Conservation (phyloP, 2,888 invertebrate genomes). For the Luperina testacea region DNA sequence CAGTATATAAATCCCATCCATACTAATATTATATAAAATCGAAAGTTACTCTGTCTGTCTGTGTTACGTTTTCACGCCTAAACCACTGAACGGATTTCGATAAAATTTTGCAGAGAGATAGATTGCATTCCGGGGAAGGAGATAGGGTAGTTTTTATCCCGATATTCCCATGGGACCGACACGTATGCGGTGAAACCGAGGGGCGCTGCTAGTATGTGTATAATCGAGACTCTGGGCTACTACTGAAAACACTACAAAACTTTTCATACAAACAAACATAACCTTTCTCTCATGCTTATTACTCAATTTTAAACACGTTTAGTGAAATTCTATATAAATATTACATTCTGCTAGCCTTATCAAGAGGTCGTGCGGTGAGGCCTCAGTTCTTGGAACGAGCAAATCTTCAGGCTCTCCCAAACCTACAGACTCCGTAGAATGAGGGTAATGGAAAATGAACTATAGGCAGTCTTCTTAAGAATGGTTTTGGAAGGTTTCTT, state of each 20-base stretch:
- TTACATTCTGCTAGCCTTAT: constrained; percentile 60
- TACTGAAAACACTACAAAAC: not conserved
- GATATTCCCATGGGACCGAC: too few species aligned
- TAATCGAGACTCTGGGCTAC: not conserved
- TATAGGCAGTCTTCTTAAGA: constrained; percentile 22
- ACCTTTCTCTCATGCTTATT: constrained; percentile 22
- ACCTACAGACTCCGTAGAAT: constrained; percentile 29
- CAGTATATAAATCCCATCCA: not conserved
- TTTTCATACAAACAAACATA: not conserved
- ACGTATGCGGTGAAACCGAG: too few species aligned
- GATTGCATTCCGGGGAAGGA: too few species aligned
- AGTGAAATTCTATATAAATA: constrained; percentile 58
- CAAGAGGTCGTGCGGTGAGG: constrained; percentile 71
- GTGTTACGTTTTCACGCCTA: too few species aligned
- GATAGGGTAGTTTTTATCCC: too few species aligned
- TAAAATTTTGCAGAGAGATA: too few species aligned
- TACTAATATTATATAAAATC: too few species aligned
- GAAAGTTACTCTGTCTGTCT: too few species aligned
- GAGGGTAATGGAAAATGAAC: constrained; percentile 24
- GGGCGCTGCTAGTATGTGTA: too few species aligned
- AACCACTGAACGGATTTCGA: too few species aligned
- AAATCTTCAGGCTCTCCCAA: constrained; percentile 68
- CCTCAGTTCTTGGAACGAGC: constrained; percentile 74
- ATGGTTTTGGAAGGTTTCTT: constrained; percentile 11
- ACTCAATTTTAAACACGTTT: constrained; percentile 58